Evolutionary conservation across 2,113 vertebrate species (phyloP).

Genomic region (Burhinus bistriatus): DNA sequence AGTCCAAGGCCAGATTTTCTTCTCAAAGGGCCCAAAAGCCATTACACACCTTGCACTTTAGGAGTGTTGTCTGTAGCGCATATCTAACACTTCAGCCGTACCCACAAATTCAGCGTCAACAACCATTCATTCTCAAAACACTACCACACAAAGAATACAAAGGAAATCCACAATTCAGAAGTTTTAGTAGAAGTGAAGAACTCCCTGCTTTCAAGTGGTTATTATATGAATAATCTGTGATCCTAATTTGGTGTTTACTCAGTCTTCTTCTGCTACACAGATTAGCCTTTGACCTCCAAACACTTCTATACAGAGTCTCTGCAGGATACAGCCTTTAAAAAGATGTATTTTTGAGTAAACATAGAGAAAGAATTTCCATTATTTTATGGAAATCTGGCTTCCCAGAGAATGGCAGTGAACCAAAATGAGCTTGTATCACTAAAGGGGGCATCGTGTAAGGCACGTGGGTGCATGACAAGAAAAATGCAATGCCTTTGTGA

Average conservation of each 20-base stretch:
- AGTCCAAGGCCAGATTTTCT: not conserved
- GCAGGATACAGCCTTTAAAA: not conserved
- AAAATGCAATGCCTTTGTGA: not conserved
- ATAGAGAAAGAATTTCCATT: not conserved
- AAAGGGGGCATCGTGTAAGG: not conserved
- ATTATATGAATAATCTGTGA: not conserved
- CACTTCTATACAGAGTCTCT: not conserved
- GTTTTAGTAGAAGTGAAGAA: not conserved
- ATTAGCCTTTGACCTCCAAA: not conserved
- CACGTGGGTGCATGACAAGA: not conserved
- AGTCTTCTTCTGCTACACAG: not conserved
- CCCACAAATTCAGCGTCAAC: not conserved
- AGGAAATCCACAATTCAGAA: not conserved
- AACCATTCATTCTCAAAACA: not conserved
- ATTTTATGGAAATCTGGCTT: not conserved
- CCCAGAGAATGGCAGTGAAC: not conserved
- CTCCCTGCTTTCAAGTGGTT: not conserved
- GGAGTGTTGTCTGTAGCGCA: rapidly evolving
- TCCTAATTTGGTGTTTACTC: not conserved
- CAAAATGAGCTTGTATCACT: not conserved
- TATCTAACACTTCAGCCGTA: not conserved
- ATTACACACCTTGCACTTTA: not conserved
- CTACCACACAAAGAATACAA: not conserved
- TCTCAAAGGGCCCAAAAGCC: not conserved
- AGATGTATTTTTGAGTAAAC: not conserved